Evolutionary conservation across 35 echinoderm and acorn worm species (phyloP).

Genomic region (Lytechinus pictus): DNA sequence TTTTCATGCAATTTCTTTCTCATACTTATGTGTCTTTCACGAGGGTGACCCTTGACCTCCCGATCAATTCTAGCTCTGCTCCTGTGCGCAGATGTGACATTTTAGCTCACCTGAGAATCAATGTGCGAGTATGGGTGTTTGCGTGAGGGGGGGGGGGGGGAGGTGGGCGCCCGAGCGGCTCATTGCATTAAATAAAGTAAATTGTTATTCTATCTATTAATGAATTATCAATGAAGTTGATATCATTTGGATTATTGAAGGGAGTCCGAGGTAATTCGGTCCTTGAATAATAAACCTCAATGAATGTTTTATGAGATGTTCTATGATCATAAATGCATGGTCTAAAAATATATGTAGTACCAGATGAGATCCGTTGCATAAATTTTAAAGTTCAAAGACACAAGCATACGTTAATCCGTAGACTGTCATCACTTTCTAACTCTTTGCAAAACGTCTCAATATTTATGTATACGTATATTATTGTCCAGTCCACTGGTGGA

Average conservation of each 20-base stretch:
- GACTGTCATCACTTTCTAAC: background rate
- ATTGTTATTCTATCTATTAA: background rate
- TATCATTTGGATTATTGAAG: background rate
- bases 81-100: no score
- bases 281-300: background rate
- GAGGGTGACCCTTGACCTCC: no score
- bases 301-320: background rate
- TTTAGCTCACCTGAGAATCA: no score
- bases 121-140: no score
- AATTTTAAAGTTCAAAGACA: background rate
- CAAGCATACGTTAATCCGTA: background rate
- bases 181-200: no score
- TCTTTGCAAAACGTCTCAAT: background rate
- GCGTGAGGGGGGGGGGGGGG: no score
- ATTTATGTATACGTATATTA: background rate
- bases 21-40: no score
- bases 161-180: no score
- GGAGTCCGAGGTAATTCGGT: background rate
- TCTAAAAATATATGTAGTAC: background rate
- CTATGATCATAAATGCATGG: background rate
- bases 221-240: background rate
- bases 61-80: no score
- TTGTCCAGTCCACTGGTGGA: background rate
- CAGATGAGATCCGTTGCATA: background rate
- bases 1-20: no score